Evolutionary conservation across 2,797 vertebrate genomes (phyloP).

Genomic region (Tarsius wallacei): DNA sequence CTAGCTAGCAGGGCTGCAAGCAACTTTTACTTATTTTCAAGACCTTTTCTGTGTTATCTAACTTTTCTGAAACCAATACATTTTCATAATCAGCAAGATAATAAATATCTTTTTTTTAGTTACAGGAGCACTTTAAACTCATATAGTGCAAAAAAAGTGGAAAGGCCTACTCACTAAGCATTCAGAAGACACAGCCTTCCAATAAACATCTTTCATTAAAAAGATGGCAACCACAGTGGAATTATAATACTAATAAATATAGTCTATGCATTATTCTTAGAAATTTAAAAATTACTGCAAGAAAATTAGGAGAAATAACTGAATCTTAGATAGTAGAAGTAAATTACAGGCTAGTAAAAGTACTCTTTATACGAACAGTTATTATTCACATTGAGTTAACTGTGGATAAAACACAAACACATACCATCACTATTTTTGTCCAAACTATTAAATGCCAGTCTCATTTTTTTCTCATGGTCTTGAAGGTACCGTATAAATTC

Average conservation of each 20-base stretch:
- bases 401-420: constrained; percentile 53
- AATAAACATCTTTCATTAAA: constrained; percentile 32
- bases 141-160: not conserved
- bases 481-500: constrained; percentile 96
- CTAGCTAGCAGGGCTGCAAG: not conserved
- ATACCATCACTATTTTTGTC: constrained; percentile 97
- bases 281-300: constrained; percentile 4
- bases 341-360: constrained; percentile 15
- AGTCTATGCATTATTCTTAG: not conserved
- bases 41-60: not conserved
- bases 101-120: not conserved
- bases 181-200: not conserved
- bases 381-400: not conserved
- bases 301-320: not conserved
- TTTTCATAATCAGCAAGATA: constrained; percentile 60
- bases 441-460: constrained; percentile 96
- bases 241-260: not conserved
- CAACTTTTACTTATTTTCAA: constrained; percentile 5
- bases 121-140: not conserved
- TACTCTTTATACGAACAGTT: not conserved
- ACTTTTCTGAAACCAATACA: constrained; percentile 20
- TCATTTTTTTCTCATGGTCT: constrained; percentile 97
- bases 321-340: not conserved
- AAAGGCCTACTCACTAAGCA: not conserved
- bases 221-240: not conserved